These are phyloP conservation scores for Troides aeacus DNA, from an alignment of 2,888 invertebrate genomes.

Conservation along the genomic window DNA sequence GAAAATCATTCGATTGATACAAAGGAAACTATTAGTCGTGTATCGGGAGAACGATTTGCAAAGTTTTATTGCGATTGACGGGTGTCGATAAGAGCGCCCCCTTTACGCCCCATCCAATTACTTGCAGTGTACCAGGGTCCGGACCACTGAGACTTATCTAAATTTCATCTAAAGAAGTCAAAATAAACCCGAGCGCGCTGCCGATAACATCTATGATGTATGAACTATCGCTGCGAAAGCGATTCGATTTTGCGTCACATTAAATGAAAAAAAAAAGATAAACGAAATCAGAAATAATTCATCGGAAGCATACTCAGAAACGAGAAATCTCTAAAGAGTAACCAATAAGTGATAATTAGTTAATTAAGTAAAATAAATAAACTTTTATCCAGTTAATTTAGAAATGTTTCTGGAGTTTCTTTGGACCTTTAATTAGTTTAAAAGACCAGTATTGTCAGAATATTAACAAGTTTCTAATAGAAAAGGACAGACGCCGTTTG, in stretches of 20 bases:
- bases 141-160: conserved; percentile 54
- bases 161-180: conserved; percentile 70
- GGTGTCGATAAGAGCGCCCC: conserved; percentile 59
- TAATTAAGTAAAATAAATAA: no score
- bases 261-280: conserved; percentile 44
- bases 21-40: conserved; percentile 32
- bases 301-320: conserved; percentile 23
- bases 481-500: no score
- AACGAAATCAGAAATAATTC: conserved; percentile 46
- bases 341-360: no score
- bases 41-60: conserved; percentile 52
- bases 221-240: conserved; percentile 38
- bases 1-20: neutral
- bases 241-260: conserved; percentile 60
- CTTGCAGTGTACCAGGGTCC: conserved; percentile 61
- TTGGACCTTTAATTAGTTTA: no score
- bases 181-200: conserved; percentile 40
- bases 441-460: no score
- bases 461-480: no score
- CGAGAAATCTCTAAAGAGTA: neutral
- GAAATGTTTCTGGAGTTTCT: no score
- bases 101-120: conserved; percentile 69
- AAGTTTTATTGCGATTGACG: conserved; percentile 74
- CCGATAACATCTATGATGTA: conserved; percentile 33
- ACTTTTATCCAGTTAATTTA: no score